Evolutionary conservation across 2,888 invertebrate genomes (phyloP).

Genomic region (Gryllus longicercus): DNA sequence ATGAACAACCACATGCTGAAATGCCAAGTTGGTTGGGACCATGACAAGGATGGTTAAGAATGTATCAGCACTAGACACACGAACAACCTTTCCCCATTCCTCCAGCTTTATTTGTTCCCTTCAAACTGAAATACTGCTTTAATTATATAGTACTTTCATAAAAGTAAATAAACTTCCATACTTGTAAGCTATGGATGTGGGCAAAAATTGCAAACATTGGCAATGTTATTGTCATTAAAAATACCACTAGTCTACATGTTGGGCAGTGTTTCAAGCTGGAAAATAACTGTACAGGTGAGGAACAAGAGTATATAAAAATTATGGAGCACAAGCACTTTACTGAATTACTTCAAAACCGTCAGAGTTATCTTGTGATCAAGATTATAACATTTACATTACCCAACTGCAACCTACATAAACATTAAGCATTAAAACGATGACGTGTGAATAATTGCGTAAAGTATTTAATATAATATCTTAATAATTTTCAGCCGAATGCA

Average conservation of each 20-base stretch:
- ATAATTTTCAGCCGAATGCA: background rate
- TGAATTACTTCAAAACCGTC: too few species aligned
- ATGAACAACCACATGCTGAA: conserved; percentile 4
- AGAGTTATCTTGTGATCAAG: too few species aligned
- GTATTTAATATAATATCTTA: background rate
- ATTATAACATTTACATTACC: too few species aligned
- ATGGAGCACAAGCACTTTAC: background rate
- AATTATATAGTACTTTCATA: background rate
- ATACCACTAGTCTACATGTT: background rate
- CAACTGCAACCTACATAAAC: too few species aligned
- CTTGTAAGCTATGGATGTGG: background rate
- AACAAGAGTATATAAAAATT: background rate
- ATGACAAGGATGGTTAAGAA: background rate
- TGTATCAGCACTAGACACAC: background rate
- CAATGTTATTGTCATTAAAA: conserved; percentile 17
- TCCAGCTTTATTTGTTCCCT: background rate
- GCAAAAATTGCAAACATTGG: background rate
- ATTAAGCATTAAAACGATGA: too few species aligned
- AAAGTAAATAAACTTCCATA: background rate
- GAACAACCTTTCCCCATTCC: conserved; percentile 3
- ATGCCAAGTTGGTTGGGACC: background rate
- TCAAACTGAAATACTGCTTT: background rate
- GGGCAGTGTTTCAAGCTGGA: conserved; percentile 8
- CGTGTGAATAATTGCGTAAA: too few species aligned
- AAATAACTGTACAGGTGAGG: background rate